Base-by-base conservation (phyloP, 2,888 invertebrate species). In the Thera obeliscata region DNA sequence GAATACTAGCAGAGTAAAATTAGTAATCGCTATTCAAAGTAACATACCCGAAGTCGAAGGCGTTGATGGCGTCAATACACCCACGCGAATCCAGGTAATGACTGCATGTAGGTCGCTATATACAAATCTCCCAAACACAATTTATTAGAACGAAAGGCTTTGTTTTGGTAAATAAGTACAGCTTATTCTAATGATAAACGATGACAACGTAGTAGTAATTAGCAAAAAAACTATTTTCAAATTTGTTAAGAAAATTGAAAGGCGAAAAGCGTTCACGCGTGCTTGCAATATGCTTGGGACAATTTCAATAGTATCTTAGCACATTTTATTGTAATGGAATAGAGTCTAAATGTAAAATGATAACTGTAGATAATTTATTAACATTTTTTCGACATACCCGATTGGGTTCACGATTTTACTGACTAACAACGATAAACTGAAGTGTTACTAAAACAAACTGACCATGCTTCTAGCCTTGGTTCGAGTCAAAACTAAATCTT, bases 1-100 rank as follows among this genome's bases (percentile, higher is more conserved):
- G 22, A 41, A 36, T 33, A 55, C 8, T 46, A n/a, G 12, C 46
- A 46, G n/a, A 41, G 11, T 59, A 49, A 57, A 56, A 64, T 9
- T 52, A 46, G 57, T 61, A 65, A 61, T 64, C 52, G 55, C 67
- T 56, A 61, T 55, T 55, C 69, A 66, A 73, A 64, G 76, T 72
- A 75, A 76, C 61, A 63, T 58, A 67, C 46, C 57, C 54, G 48
- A 69, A 59, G 67, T 22, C 58, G 74, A 71, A 76, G 75, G 74
- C 74, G 74, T 74, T 64, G 69, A 76, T 71, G 76, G 78, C 74
- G 74, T 69, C 67, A 66, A 64, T 12, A 69, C 64, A 55, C 71
- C 74, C 62, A 73, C 73, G 48, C 56, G 48, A 46, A 61, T 49
- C 50, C 59, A 62, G 61, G 57, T 61, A 58, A 58, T n/a, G 55